These are phyloP conservation scores for Corythornis vintsioides DNA, from an alignment of 2,113 vertebrate species.

Conservation along the genomic window DNA sequence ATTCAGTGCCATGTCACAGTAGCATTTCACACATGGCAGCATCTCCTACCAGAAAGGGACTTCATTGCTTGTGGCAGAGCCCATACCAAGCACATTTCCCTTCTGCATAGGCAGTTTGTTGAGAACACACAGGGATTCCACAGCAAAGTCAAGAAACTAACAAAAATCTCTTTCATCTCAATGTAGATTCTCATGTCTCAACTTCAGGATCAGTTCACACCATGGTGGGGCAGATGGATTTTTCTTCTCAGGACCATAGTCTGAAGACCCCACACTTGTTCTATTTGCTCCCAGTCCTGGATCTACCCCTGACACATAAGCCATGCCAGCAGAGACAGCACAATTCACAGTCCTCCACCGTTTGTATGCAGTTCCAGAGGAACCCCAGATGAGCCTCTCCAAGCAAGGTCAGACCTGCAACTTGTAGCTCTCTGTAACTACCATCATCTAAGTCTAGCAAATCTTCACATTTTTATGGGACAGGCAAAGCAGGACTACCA, in stretches of 20 bases:
- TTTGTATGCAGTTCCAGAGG: background rate
- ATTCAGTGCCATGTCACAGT: background rate
- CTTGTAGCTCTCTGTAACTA: background rate
- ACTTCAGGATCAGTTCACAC: background rate
- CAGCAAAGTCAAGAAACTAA: conserved; percentile 22
- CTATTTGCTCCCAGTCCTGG: background rate
- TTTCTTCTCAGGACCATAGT: background rate
- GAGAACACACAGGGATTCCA: background rate
- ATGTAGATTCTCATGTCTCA: background rate
- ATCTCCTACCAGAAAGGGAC: background rate
- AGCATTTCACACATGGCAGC: background rate
- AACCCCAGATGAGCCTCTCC: background rate
- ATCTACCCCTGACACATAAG: background rate
- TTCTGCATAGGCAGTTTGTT: background rate
- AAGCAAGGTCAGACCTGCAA: background rate
- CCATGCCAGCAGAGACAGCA: background rate
- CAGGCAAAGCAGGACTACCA: background rate
- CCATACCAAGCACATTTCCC: background rate
- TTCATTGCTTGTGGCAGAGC: background rate
- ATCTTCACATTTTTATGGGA: background rate
- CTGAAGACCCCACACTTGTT: background rate
- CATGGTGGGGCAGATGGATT: background rate
- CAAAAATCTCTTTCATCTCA: background rate
- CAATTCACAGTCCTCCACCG: accelerated
- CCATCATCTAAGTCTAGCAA: background rate